phyloP scores from a whole-genome alignment of 2,888 invertebrate genomes.

The Abrostola tripartita region DNA sequence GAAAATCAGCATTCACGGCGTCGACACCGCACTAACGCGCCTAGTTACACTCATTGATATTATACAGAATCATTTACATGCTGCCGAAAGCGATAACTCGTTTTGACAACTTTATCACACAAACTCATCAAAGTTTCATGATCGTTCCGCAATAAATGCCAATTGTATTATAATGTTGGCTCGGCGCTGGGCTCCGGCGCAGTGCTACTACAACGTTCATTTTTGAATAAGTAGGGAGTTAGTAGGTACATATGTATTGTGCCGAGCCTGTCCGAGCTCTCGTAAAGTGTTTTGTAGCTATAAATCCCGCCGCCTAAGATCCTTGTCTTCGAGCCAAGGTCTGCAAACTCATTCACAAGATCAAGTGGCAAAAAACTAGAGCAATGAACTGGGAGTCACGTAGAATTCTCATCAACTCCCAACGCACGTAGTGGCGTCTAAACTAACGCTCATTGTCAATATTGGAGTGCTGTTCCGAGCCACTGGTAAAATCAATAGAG shows the following conservation, averaged over 20 bases:
- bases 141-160: constrained; percentile 48
- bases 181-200: constrained; percentile 28
- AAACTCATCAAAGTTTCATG: constrained; percentile 58
- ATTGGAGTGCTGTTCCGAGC: constrained; percentile 81
- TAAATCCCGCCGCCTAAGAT: constrained; percentile 75
- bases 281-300: constrained; percentile 68
- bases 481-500: constrained; percentile 84
- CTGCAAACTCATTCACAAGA: constrained; percentile 85
- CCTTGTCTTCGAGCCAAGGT: constrained; percentile 78
- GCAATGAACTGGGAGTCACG: constrained; percentile 87
- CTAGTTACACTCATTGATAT: constrained; percentile 75
- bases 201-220: constrained; percentile 55
- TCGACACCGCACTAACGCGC: constrained; percentile 60
- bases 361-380: constrained; percentile 85
- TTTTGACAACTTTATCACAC: constrained; percentile 60
- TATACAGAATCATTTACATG: constrained; percentile 60
- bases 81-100: constrained; percentile 63
- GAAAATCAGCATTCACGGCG: constrained; percentile 81
- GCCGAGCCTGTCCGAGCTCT: constrained; percentile 55
- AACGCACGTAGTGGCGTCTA: constrained; percentile 84
- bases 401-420: constrained; percentile 81
- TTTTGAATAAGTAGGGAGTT: constrained; percentile 55
- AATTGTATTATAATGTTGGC: constrained; percentile 48
- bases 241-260: constrained; percentile 50
- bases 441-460: constrained; percentile 88